A percentile compares a stretch with the other conserved stretches of the same genome.
phyloP scores from a whole-genome alignment of 2,113 vertebrate genomes.

The Crypturellus undulatus region DNA sequence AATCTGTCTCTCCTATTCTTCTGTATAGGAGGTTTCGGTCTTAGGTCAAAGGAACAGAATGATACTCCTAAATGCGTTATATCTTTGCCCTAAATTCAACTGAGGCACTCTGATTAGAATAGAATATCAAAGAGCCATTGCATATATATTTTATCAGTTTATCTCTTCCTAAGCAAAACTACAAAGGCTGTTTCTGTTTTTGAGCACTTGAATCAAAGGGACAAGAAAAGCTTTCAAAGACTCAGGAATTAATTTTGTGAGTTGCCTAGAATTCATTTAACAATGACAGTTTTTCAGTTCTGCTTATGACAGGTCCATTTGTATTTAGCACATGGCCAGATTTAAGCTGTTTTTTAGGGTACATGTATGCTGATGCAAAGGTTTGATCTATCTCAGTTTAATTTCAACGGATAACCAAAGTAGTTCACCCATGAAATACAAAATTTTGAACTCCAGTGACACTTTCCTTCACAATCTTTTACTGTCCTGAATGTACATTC shows the following conservation, averaged over 20 bases:
- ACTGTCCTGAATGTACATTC: background rate
- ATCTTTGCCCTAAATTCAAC: background rate
- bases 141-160: background rate
- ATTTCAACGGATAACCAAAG: constrained; percentile 4
- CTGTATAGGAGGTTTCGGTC: background rate
- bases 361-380: background rate
- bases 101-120: background rate
- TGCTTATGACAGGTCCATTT: background rate
- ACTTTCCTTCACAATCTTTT: background rate
- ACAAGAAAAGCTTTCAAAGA: background rate
- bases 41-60: background rate
- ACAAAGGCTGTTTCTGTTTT: background rate
- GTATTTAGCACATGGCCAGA: background rate
- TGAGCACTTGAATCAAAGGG: background rate
- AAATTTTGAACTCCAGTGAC: background rate
- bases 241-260: background rate
- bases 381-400: background rate
- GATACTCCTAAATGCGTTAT: background rate
- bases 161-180: background rate
- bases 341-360: background rate
- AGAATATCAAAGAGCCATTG: background rate
- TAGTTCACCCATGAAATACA: background rate
- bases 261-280: background rate
- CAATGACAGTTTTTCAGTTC: background rate
- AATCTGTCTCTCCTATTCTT: background rate